Evolutionary conservation across 2,888 invertebrate species (phyloP).

Genomic region (Parnassius smintheus): DNA sequence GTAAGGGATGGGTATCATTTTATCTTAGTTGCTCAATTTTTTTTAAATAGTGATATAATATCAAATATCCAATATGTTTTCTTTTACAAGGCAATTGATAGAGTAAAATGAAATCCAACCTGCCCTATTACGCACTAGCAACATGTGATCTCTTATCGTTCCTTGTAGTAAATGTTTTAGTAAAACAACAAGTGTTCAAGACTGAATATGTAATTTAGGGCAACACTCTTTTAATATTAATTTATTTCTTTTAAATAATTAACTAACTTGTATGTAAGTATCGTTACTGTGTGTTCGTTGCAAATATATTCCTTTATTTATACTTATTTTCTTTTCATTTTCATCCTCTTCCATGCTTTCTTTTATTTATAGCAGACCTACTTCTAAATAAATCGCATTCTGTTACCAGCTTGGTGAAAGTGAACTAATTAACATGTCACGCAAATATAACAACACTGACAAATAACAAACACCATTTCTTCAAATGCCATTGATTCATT

Average conservation of each 20-base stretch:
- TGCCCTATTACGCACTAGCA: constrained; percentile 41
- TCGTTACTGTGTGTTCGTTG: constrained; percentile 79
- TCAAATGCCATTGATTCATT: constrained; percentile 76
- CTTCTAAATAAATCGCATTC: constrained; percentile 63
- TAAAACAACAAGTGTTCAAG: constrained; percentile 45
- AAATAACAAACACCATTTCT: constrained; percentile 79
- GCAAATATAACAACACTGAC: constrained; percentile 54
- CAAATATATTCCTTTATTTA: constrained; percentile 81
- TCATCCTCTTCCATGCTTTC: constrained; percentile 77
- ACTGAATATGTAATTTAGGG: constrained; percentile 60
- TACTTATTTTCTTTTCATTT: constrained; percentile 78
- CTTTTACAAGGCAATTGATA: background rate
- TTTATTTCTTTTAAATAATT: constrained; percentile 57
- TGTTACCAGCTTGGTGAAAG: constrained; percentile 72
- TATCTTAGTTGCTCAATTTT: constrained; percentile 15
- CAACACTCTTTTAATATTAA: constrained; percentile 33
- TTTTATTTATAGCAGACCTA: constrained; percentile 71
- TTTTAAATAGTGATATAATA: constrained; percentile 4
- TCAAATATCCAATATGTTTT: constrained; percentile 2
- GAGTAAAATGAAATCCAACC: constrained; percentile 33
- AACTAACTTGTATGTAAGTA: constrained; percentile 61
- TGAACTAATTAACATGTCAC: constrained; percentile 62
- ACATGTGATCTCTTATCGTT: constrained; percentile 69
- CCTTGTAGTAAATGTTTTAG: constrained; percentile 59
- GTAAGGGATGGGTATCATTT: constrained; percentile 32